A percentile compares a stretch with the other conserved stretches of the same genome.
Conservation (phyloP, 2,888 invertebrate species). For the Orgyia antiqua region DNA sequence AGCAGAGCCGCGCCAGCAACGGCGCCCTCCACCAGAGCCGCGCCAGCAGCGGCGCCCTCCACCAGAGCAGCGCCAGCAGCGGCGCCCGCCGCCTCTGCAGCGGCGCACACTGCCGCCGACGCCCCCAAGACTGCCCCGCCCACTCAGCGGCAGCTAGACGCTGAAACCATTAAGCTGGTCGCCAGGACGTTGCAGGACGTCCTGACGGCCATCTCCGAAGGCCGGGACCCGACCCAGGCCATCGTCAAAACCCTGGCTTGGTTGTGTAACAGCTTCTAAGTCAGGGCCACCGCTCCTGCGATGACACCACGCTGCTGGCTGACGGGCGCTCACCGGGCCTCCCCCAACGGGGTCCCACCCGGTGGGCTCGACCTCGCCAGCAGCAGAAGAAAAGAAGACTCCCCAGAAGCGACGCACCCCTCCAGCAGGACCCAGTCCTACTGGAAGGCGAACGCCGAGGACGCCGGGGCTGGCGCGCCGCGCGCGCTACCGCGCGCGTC, state of each 20-base stretch:
- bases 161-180: too few relatives aligned
- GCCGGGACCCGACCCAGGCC: too few relatives aligned
- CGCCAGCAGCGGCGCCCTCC: background rate
- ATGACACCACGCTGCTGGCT: background rate
- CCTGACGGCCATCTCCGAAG: too few relatives aligned
- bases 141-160: too few relatives aligned
- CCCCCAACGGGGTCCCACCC: background rate
- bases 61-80: background rate
- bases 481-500: background rate
- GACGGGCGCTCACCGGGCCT: background rate
- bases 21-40: background rate
- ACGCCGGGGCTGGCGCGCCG: background rate
- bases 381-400: background rate
- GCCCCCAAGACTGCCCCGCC: background rate
- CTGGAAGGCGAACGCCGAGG: too few relatives aligned
- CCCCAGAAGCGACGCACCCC: too few relatives aligned
- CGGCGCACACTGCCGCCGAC: background rate
- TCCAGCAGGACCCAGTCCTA: too few relatives aligned
- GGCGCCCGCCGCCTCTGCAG: background rate
- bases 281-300: too few relatives aligned
- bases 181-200: too few relatives aligned
- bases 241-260: too few relatives aligned
- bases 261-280: too few relatives aligned
- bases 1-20: background rate
- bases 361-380: background rate